Evolutionary conservation across 2,888 invertebrate species (phyloP).

Genomic region (Andrena minutula): DNA sequence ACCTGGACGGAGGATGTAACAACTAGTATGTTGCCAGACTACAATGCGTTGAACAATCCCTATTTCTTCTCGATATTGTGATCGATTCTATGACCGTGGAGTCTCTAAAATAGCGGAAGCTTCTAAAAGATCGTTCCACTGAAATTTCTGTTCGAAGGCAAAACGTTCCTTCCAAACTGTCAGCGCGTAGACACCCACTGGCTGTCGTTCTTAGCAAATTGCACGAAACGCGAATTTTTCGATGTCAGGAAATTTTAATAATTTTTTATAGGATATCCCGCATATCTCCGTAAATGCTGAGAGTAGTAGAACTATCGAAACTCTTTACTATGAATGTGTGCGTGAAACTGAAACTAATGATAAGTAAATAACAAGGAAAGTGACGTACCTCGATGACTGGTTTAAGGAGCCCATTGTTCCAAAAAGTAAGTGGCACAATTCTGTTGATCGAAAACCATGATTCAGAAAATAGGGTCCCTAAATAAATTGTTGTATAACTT

Average conservation of each 20-base stretch:
- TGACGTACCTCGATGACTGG: conserved; percentile 43
- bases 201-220: conserved; percentile 2
- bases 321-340: conserved; percentile 23
- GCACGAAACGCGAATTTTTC: background rate
- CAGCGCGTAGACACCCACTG: background rate
- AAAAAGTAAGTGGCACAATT: background rate
- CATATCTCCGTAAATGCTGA: conserved; percentile 22
- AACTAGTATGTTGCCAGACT: background rate
- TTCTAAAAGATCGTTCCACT: background rate
- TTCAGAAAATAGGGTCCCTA: background rate
- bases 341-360: conserved; percentile 20
- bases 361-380: conserved; percentile 30
- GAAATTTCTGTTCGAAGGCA: background rate
- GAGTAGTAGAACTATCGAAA: background rate
- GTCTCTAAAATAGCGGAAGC: background rate
- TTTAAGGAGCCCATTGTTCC: conserved; percentile 38
- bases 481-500: background rate
- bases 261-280: conserved; percentile 20
- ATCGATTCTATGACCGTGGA: background rate
- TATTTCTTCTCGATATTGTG: background rate
- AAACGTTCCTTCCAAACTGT: background rate
- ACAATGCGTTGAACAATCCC: background rate
- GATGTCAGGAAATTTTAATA: background rate
- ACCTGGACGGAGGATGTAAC: background rate
- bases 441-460: background rate